phyloP scores from a whole-genome alignment of 2,797 vertebrate genomes.

The Cercopithecus neglectus region DNA sequence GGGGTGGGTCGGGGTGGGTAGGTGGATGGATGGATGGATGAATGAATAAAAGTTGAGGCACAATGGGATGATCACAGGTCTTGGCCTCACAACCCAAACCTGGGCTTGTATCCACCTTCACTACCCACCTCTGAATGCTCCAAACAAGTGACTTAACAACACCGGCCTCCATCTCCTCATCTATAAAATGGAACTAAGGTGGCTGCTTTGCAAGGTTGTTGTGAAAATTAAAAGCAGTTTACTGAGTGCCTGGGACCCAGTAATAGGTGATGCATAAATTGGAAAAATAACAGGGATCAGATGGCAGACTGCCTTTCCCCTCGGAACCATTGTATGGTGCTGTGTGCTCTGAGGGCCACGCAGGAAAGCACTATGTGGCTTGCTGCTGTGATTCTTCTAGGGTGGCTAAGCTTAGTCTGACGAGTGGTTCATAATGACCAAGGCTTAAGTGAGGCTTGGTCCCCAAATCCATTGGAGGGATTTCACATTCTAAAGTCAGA shows the following conservation, averaged over 20 bases:
- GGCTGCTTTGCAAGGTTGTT: not conserved
- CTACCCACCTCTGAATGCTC: not conserved
- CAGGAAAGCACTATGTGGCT: accelerated
- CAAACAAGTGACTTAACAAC: not conserved
- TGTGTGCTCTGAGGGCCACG: not conserved
- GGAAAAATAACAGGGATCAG: not conserved
- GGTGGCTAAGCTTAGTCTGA: not conserved
- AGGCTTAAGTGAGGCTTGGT: not conserved
- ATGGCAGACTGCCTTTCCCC: not conserved
- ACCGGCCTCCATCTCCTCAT: not conserved
- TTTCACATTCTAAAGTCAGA: not conserved
- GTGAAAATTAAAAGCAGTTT: not conserved
- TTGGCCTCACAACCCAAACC: not conserved
- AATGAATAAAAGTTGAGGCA: not conserved
- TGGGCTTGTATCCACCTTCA: too few relatives aligned
- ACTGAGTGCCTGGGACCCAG: not conserved
- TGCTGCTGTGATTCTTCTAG: too few relatives aligned
- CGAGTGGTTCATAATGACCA: not conserved
- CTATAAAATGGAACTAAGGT: too few relatives aligned
- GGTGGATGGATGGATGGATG: too few relatives aligned
- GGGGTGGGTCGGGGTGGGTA: not conserved
- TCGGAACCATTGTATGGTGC: accelerated
- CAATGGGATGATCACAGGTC: not conserved
- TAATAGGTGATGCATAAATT: not conserved
- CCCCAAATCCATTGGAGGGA: not conserved